Base-by-base conservation (phyloP, 2,888 invertebrate genomes). In the Trissolcus japonicus region DNA sequence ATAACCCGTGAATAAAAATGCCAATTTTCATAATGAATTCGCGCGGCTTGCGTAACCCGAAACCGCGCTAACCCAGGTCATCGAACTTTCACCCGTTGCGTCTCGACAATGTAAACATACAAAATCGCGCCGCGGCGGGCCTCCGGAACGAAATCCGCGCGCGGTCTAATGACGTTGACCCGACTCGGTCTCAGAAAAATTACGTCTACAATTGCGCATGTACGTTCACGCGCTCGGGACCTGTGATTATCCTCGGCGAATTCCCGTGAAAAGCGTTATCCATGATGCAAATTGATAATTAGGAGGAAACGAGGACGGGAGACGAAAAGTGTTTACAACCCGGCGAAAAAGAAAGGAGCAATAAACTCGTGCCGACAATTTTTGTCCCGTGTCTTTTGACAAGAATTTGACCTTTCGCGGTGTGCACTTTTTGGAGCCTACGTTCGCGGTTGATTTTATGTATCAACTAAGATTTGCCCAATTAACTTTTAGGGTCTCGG, bases 11-110 rank as follows among this genome's bases (percentile, higher is more conserved):
- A 55, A 61, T 46, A 57, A 57, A 59, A 71, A 56, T 11, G 51
- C 35, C 14, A 25, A 62, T 71, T 62, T 71, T 62, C 62, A 17
- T 62, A 71, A 71, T 71, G 51, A 71, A 71, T 61, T 55, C 61
- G 55, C 50, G 29, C 13, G 7, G 54, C 35, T 71, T 71, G 41
- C 51, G 56, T 21, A 62, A 71, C 7, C 25, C 54, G 3, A 62
- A 56, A 56, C 35, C 35, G 35, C 35, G 35, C 1, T 35, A 55
- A 17, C 46, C 13, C 35, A 29, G 68, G 60, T 68, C 68, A 21
- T 48, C 54, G 60, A 68, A 60, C 68, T 68, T 68, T 68, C 68
- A 60, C 67, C 68, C 35, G 35, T 35, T 35, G 35, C 43, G 50
- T 16, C n/a, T n/a, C 29, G 13, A 59, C 67, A 51, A 51, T 57